These are phyloP conservation scores for Callorhinus ursinus DNA, from an alignment of 2,113 vertebrate species.

Conservation along the genomic window DNA sequence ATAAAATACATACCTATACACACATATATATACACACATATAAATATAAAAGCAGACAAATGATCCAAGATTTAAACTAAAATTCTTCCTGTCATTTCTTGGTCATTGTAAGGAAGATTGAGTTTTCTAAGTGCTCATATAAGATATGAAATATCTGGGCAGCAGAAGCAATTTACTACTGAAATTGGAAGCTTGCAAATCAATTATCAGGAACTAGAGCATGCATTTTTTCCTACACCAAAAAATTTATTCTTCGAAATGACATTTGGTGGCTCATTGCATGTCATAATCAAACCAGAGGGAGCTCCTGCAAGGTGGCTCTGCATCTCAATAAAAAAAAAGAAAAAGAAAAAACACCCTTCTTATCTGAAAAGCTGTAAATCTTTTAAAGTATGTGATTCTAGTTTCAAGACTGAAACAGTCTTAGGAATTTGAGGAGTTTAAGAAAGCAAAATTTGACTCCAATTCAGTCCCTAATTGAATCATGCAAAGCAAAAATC, in stretches of 20 bases:
- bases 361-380: conserved; percentile 64
- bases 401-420: conserved; percentile 56
- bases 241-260: conserved; percentile 56
- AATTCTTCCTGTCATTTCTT: conserved; percentile 24
- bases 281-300: neutral
- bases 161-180: conserved; percentile 67
- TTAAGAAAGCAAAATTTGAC: conserved; percentile 28
- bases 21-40: neutral
- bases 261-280: conserved; percentile 30
- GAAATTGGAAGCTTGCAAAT: conserved; percentile 65
- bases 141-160: conserved; percentile 44
- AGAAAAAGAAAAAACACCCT: neutral
- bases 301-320: neutral
- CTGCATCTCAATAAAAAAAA: neutral
- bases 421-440: neutral
- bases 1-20: neutral
- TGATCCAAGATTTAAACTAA: conserved; percentile 35
- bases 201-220: conserved; percentile 59
- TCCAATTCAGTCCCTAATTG: neutral
- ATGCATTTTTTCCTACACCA: conserved; percentile 41
- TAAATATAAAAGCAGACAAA: neutral
- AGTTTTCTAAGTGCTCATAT: conserved; percentile 54
- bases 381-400: conserved; percentile 40
- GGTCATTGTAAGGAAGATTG: conserved; percentile 39
- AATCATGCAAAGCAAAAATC: neutral